These are phyloP conservation scores for Melanocharis versteri DNA, from an alignment of 2,113 vertebrate species.

Conservation along the genomic window DNA sequence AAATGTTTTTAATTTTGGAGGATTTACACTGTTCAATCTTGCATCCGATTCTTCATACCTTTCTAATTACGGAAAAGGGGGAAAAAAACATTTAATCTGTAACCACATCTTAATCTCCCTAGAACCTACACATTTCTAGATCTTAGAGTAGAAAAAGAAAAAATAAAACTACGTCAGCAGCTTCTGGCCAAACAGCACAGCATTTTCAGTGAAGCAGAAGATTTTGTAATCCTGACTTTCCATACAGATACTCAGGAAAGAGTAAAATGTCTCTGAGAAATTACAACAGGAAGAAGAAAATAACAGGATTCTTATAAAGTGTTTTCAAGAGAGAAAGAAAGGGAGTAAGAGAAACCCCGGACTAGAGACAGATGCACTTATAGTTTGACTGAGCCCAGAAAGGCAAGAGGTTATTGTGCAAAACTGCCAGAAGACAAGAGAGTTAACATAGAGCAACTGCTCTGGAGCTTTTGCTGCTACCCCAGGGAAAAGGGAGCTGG, in stretches of 20 bases:
- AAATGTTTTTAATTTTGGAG: constrained; percentile 69
- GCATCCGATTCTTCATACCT: constrained; percentile 46
- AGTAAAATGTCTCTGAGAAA: neutral
- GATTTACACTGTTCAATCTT: constrained; percentile 63
- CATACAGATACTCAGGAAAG: neutral
- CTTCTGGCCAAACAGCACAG: neutral
- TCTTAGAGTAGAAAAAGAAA: neutral
- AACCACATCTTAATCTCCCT: neutral
- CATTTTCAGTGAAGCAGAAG: neutral
- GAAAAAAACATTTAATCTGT: neutral
- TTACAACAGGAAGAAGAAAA: neutral
- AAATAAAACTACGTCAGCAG: neutral
- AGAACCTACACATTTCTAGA: constrained; percentile 24
- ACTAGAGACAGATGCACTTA: neutral
- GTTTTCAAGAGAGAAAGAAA: neutral
- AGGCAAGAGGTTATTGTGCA: neutral
- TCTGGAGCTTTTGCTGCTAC: neutral
- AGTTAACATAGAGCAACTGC: neutral
- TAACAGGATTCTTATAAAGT: neutral
- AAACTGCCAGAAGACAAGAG: neutral
- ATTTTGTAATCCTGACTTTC: neutral
- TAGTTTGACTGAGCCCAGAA: neutral
- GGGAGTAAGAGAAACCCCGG: neutral
- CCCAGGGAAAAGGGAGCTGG: neutral
- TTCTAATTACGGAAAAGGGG: constrained; percentile 37